Percentiles rank a stretch among this genome's conserved stretches.
Conservation (phyloP, 2,888 invertebrate species). For the Drosophila antonietae region DNA sequence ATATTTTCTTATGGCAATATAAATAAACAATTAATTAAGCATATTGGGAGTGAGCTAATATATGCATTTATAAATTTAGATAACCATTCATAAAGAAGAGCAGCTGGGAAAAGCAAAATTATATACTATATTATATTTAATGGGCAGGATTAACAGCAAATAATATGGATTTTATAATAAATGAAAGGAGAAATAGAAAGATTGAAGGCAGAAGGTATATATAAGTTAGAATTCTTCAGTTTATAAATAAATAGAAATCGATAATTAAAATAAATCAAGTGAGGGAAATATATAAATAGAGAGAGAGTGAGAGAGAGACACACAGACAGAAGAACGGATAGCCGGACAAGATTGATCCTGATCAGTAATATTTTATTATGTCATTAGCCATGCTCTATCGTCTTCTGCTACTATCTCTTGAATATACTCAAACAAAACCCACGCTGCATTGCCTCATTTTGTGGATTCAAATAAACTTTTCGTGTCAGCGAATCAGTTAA, state of each 20-base stretch:
- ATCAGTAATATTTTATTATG: not conserved
- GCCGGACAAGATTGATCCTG: not conserved
- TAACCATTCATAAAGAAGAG: not conserved
- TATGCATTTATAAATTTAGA: not conserved
- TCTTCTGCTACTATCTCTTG: not conserved
- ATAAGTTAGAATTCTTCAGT: too few species aligned
- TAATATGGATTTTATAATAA: too few species aligned
- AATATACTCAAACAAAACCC: not conserved
- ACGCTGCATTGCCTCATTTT: too few species aligned
- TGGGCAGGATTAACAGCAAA: too few species aligned
- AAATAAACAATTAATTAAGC: conserved; percentile 1
- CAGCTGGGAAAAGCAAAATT: not conserved
- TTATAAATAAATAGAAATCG: too few species aligned
- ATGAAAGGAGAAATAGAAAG: too few species aligned
- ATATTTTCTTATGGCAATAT: not conserved
- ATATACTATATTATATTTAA: not conserved
- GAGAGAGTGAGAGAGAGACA: too few species aligned
- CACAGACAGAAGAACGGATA: not conserved
- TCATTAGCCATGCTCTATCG: not conserved
- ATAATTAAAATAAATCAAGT: too few species aligned
- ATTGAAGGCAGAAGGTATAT: too few species aligned
- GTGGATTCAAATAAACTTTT: not conserved
- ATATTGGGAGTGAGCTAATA: not conserved
- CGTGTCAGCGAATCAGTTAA: not conserved
- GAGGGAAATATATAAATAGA: too few species aligned